Evolutionary conservation across 2,113 vertebrate genomes (phyloP).

Genomic region (Archocentrus centrarchus): DNA sequence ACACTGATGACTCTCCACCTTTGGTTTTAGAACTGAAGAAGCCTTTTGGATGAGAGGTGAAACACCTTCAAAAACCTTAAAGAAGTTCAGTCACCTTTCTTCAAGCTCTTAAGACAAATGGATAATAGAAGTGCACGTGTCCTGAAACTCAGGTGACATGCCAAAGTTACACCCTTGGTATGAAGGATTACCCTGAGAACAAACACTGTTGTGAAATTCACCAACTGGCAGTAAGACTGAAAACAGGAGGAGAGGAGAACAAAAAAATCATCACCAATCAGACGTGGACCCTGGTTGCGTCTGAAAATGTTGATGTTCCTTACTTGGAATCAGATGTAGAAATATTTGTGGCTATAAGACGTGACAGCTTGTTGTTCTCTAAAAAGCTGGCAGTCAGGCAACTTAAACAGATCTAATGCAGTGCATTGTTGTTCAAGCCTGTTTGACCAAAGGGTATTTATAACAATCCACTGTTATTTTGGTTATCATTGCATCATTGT

Average conservation of each 20-base stretch:
- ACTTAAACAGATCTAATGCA: background rate
- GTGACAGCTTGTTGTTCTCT: background rate
- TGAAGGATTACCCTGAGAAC: background rate
- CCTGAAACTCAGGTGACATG: background rate
- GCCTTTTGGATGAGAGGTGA: no score
- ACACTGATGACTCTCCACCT: no score
- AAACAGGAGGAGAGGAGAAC: background rate
- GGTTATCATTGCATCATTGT: background rate
- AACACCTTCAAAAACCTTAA: no score
- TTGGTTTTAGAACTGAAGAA: no score
- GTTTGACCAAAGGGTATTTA: background rate
- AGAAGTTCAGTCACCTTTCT: no score
- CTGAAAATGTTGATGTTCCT: background rate
- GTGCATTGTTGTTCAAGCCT: background rate
- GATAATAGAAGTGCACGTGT: accelerated
- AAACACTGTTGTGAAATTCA: background rate
- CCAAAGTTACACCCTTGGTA: background rate
- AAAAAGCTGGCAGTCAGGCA: background rate
- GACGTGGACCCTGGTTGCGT: background rate
- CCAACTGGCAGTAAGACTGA: background rate
- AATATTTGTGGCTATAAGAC: no score
- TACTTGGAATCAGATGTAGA: background rate
- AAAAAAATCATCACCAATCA: accelerated
- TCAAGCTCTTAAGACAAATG: background rate
- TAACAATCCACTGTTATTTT: background rate